These are phyloP conservation scores for Eucidaris tribuloides DNA, from an alignment of 35 echinoderm and acorn worm species.

Conservation along the genomic window DNA sequence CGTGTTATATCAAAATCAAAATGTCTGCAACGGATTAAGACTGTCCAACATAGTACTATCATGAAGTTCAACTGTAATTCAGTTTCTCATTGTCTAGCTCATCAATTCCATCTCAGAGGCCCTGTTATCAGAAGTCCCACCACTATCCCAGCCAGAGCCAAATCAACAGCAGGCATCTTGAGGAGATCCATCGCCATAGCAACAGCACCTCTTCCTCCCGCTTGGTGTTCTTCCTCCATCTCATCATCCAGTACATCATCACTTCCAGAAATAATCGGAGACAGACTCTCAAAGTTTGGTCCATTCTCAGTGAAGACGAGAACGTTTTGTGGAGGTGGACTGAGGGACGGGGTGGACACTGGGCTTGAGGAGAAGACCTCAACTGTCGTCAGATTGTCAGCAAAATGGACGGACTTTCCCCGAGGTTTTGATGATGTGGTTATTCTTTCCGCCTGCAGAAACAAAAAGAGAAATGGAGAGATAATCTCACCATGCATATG, in stretches of 20 bases:
- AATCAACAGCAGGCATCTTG: constrained; percentile 50
- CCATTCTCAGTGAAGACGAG: neutral
- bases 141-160: constrained; percentile 30
- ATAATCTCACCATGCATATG: no score
- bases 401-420: constrained; percentile 6
- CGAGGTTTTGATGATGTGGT: no score
- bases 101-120: constrained; percentile 18
- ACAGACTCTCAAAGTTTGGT: neutral
- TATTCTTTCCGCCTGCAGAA: no score
- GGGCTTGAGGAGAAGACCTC: neutral
- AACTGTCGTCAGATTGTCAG: neutral
- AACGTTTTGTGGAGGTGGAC: neutral
- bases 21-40: no score
- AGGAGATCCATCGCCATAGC: constrained; percentile 15
- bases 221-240: neutral
- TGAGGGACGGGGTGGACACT: neutral
- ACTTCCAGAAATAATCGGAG: neutral
- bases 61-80: no score
- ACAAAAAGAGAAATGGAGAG: no score
- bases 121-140: constrained; percentile 36
- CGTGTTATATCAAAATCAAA: no score
- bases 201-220: neutral
- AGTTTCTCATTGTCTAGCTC: no score
- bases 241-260: neutral
- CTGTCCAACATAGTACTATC: no score